Conservation (phyloP, 2,113 vertebrate species). For the Trinectes maculatus region DNA sequence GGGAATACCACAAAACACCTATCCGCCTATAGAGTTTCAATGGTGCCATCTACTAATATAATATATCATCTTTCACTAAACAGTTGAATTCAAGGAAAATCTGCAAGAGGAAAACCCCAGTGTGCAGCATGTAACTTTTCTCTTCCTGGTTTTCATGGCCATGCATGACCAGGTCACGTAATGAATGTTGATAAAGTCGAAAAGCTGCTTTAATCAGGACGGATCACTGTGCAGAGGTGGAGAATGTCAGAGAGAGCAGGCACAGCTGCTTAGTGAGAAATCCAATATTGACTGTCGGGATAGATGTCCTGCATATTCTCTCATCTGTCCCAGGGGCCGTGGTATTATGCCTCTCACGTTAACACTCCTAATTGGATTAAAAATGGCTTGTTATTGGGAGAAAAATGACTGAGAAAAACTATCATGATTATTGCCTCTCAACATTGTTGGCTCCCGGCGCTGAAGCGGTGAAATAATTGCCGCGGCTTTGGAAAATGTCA, state of each 20-base stretch:
- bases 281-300: conserved; percentile 83
- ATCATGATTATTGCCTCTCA: conserved; percentile 77
- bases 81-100: conserved; percentile 34
- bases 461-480: conserved; percentile 56
- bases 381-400: conserved; percentile 81
- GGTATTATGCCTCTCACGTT: conserved; percentile 80
- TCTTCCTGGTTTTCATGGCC: conserved; percentile 39
- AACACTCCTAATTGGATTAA: conserved; percentile 80
- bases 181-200: conserved; percentile 82
- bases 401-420: conserved; percentile 77
- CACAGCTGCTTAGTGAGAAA: conserved; percentile 82
- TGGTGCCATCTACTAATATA: background rate
- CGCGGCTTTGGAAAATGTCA: conserved; percentile 59
- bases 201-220: conserved; percentile 80
- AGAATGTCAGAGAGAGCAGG: conserved; percentile 81
- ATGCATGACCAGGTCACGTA: conserved; percentile 76
- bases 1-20: conserved; percentile 56
- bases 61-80: conserved; percentile 43
- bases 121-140: conserved; percentile 58
- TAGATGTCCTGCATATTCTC: conserved; percentile 82
- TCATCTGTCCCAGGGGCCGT: conserved; percentile 78
- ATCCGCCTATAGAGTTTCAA: conserved; percentile 11
- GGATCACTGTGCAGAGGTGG: conserved; percentile 79
- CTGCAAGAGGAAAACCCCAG: conserved; percentile 52
- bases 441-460: conserved; percentile 62